Evolutionary conservation across 1,140 invertebrate genomes (phyloP).

Genomic region (Parasteatoda tepidariorum): DNA sequence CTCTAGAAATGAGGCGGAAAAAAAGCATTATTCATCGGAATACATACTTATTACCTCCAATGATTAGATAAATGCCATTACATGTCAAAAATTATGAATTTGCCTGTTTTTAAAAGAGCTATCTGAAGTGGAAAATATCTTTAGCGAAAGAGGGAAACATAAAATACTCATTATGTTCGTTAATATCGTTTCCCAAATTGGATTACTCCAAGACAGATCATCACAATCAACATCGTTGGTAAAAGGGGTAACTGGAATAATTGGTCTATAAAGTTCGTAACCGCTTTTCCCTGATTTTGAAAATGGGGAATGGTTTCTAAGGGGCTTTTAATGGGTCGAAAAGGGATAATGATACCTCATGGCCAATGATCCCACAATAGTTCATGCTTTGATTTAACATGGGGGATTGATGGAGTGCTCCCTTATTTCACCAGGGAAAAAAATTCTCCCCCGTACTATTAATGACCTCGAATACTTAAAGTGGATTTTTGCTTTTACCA

Average conservation of each 20-base stretch:
- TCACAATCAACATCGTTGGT: too few species aligned
- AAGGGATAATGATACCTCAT: constrained; percentile 7
- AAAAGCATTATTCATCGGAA: too few species aligned
- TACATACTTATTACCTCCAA: too few species aligned
- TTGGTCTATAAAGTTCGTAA: constrained; percentile 42
- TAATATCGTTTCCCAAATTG: too few species aligned
- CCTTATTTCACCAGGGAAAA: background rate
- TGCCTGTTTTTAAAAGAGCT: too few species aligned
- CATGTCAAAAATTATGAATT: too few species aligned
- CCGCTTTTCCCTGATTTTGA: background rate
- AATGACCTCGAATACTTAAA: background rate
- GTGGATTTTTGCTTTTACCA: background rate
- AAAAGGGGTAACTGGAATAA: background rate
- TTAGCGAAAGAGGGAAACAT: too few species aligned
- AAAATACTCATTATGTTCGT: too few species aligned
- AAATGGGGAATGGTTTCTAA: constrained; percentile 26
- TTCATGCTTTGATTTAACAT: constrained; percentile 12
- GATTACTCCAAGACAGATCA: too few species aligned
- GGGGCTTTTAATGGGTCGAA: constrained; percentile 16
- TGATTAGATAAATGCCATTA: too few species aligned
- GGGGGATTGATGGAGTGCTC: background rate
- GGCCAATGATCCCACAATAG: constrained; percentile 11
- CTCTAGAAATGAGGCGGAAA: too few species aligned
- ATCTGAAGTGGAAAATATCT: too few species aligned
- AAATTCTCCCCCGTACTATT: background rate